phyloP scores from a whole-genome alignment of 92 coral and sea anemone species.

The Isaurus tuberculatus region DNA sequence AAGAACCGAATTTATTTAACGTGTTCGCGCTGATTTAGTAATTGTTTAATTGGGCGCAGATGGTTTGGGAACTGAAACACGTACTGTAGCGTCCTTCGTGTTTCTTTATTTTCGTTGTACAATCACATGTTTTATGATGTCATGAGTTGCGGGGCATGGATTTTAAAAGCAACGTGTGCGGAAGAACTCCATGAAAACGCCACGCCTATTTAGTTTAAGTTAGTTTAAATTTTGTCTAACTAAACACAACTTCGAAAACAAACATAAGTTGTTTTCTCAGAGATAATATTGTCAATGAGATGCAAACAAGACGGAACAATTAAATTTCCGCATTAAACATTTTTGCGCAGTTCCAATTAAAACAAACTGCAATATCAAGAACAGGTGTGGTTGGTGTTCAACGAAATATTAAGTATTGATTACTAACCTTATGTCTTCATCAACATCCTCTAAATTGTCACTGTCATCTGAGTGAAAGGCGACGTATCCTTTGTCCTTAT shows the following conservation, averaged over 20 bases:
- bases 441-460: conserved; percentile 79
- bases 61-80: conserved; percentile 1
- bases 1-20: conserved; percentile 10
- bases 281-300: not conserved
- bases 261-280: not conserved
- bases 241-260: not conserved
- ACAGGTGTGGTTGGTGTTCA: not conserved
- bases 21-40: not conserved
- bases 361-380: not conserved
- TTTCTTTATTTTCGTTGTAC: not conserved
- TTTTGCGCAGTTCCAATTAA: not conserved
- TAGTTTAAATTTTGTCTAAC: not conserved
- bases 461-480: conserved; percentile 97
- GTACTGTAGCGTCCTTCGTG: conserved; percentile 15
- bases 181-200: not conserved
- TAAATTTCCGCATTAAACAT: not conserved
- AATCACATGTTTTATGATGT: conserved; percentile 27
- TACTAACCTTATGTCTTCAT: conserved; percentile 67
- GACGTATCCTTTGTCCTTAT: conserved; percentile 89
- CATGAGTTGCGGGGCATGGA: not conserved
- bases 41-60: conserved; percentile 2
- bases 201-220: not conserved
- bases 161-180: not conserved
- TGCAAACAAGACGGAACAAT: not conserved
- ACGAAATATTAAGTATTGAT: not conserved